Conservation (phyloP, 1,140 invertebrate genomes). For the Lordiphosa collinella region DNA sequence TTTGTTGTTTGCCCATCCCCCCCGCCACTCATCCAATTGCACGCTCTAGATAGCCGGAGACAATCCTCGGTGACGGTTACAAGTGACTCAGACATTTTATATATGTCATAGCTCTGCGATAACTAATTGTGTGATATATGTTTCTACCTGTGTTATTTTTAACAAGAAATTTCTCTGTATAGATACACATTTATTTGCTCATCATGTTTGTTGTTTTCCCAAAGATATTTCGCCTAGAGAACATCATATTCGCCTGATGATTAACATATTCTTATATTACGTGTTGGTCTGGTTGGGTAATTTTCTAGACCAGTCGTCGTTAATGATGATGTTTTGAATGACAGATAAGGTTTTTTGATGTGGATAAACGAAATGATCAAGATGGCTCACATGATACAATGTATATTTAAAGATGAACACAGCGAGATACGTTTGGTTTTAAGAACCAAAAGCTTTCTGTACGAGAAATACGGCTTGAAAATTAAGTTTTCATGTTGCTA, state of each 20-base stretch:
- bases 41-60: conserved; percentile 10
- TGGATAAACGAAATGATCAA: conserved; percentile 1
- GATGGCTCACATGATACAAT: background rate
- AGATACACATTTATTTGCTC: conserved; percentile 58
- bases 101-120: conserved; percentile 49
- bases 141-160: conserved; percentile 66
- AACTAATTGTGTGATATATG: conserved; percentile 47
- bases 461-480: no score
- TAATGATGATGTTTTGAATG: conserved; percentile 24
- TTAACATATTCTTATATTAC: conserved; percentile 42
- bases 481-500: no score
- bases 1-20: conserved; percentile 18
- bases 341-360: conserved; percentile 32
- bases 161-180: conserved; percentile 45
- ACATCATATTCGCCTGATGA: conserved; percentile 28
- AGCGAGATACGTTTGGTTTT: no score
- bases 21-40: background rate
- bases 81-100: conserved; percentile 41
- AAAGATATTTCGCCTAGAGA: conserved; percentile 28
- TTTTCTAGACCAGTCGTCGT: conserved; percentile 27
- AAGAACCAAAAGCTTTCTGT: no score
- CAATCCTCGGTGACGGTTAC: background rate
- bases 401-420: no score
- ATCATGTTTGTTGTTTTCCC: conserved; percentile 43
- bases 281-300: conserved; percentile 49